Base-by-base conservation (phyloP, 2,113 vertebrate species). In the Apistogramma diplotaenia region DNA sequence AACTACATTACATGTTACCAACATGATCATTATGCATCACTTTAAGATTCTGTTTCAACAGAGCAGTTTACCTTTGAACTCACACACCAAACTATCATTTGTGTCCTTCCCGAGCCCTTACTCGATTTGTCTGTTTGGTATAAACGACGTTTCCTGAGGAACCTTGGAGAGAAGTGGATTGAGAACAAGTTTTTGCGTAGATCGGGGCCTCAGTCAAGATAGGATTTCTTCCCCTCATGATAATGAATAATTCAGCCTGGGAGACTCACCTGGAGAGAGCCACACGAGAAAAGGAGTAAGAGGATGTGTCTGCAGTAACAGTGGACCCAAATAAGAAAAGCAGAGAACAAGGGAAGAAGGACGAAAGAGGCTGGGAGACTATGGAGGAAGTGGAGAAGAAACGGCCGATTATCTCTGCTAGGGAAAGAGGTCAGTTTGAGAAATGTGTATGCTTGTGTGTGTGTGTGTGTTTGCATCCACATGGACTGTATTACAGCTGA, bases 351-450 rank as follows among this genome's bases (percentile, higher is more conserved):
- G 33, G 8, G 67, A 71, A 56, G 46, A 49, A 19, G 49, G 33
- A 67, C 31, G 35, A 54, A 74, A 61, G 59, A 70, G 46, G 62
- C n/a, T 7, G 65, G 33, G 8, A 33, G 56, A 79, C 55, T 16
- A 95, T 95, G 95, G 93, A 90, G 70, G 94, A 92, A 86, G 90
- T 61, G 81, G 84, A 73, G 76, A 94, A 89, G 89, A 93, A 78
- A 84, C 88, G 93, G 29, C 95, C 95, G 5, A 85, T 93, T 37
- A 96, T 96, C 71, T 94, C 95, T 58, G 95, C 91, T 5, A 82
- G 89, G 78, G 94, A 94, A 87, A 91, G 90, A 93, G 95, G 95
- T 96, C 71, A 91, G 95, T 93, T 15, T 21, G 56, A 76, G 49
- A 59, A 40, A 65, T 70, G 65, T 31, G 65, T 51, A n/a, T 51